Evolutionary conservation across 2,113 vertebrate species (phyloP).

Genomic region (Eubucco bourcierii): DNA sequence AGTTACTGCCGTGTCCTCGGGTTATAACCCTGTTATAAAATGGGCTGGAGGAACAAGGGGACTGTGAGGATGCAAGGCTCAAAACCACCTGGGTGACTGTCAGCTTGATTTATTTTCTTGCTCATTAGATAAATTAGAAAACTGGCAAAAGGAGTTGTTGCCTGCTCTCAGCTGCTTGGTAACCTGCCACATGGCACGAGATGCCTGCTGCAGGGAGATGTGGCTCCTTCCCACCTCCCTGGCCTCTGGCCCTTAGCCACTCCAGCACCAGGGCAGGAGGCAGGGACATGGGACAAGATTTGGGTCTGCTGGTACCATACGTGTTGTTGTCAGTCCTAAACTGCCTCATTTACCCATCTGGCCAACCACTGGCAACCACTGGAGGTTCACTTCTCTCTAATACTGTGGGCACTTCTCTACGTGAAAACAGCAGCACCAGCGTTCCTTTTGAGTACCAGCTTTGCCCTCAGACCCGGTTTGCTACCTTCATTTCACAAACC

Average conservation of each 20-base stretch:
- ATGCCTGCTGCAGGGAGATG: background rate
- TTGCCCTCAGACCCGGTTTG: background rate
- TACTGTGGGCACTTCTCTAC: background rate
- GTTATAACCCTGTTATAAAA: slow-evolving; percentile 50
- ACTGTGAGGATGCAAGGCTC: slow-evolving; percentile 3
- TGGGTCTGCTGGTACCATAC: background rate
- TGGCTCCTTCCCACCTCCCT: background rate
- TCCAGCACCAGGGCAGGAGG: background rate
- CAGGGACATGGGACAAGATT: background rate
- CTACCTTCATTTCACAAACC: background rate
- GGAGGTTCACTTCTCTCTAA: background rate
- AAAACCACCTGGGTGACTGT: slow-evolving; percentile 60
- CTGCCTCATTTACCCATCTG: background rate
- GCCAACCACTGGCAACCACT: accelerated
- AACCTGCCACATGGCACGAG: background rate
- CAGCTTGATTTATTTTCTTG: slow-evolving; percentile 67
- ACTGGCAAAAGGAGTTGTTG: slow-evolving; percentile 14
- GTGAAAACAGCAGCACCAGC: background rate
- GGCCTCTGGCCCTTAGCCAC: background rate
- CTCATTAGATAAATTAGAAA: slow-evolving; percentile 64
- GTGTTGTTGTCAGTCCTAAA: background rate
- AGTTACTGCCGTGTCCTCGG: slow-evolving; percentile 31
- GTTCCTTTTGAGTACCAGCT: background rate
- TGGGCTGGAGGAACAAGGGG: slow-evolving; percentile 36
- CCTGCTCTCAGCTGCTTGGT: slow-evolving; percentile 14